Base-by-base conservation (phyloP, 2,113 vertebrate genomes). In the Talpa occidentalis region DNA sequence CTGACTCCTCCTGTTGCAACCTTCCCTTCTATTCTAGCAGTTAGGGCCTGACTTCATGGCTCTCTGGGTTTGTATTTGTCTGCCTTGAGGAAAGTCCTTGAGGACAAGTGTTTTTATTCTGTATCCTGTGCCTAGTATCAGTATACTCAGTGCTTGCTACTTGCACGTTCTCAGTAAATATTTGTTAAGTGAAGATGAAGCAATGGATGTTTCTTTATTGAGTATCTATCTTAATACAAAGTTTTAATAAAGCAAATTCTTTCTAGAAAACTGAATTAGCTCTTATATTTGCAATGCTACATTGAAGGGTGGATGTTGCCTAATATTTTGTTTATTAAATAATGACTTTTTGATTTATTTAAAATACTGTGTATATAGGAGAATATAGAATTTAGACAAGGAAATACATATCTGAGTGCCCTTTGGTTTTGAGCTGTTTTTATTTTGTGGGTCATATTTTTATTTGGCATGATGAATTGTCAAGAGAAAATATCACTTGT, bases 201-300 rank as follows among this genome's bases (percentile, higher is more conserved):
- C 40, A 19, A 30, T 59, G 54, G 54, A 8, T 37, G 52, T 26
- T 86, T 87, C 22, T 30, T 70, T 82, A 70, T 24, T 91, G n/a
- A 66, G 17, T 62, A 35, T 72, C 40, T 93, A 3, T 59, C 28
- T 78, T 64, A 79, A 72, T 21, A 12, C 60, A 17, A 93, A 74
- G 5, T 94, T 88, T 67, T 91, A 47, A 73, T 88, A 69, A 79
- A 66, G 9, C 5, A 73, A 59, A 44, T 89, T 32, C 15, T 59
- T 91, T 22, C 72, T 93, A 22, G 72, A 44, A 96, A 84, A 91
- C 77, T 60, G 15, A 79, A 24, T 92, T 69, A 92, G n/a, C 40
- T 59, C 6, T 47, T 67, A 15, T 49, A 40, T 69, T 67, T 67
- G 15, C 4, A 84, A 14, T 87, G 12, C 54, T 62, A 32, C 21